Evolutionary conservation across 2,797 vertebrate genomes (phyloP).

Genomic region (Austrolebias charrua): DNA sequence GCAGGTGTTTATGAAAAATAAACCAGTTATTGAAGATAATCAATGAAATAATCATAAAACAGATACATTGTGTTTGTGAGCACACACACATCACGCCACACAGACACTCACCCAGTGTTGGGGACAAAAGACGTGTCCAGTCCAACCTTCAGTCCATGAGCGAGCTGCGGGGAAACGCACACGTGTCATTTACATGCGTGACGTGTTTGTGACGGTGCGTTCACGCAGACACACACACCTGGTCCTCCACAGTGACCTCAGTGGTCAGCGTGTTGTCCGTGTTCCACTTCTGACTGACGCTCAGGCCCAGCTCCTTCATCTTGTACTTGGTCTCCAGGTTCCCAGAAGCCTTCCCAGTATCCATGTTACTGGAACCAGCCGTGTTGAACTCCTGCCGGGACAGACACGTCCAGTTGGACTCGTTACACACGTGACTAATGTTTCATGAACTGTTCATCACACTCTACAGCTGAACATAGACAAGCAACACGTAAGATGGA

Average conservation of each 20-base stretch:
- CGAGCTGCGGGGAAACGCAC: slow-evolving; percentile 77
- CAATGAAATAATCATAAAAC: too few species aligned
- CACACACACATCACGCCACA: too few species aligned
- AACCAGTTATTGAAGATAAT: too few species aligned
- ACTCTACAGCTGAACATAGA: too few species aligned
- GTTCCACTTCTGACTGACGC: slow-evolving; percentile 94
- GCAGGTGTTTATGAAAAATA: too few species aligned
- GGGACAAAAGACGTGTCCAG: slow-evolving; percentile 95
- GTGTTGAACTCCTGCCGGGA: slow-evolving; percentile 87
- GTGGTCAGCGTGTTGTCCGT: slow-evolving; percentile 91
- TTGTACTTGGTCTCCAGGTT: slow-evolving; percentile 96
- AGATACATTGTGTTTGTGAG: too few species aligned
- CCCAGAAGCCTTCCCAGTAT: slow-evolving; percentile 90
- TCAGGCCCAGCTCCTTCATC: slow-evolving; percentile 87
- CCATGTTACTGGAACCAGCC: slow-evolving; percentile 88
- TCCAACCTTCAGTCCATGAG: slow-evolving; percentile 88
- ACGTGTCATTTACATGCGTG: not conserved
- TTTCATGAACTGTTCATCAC: too few species aligned
- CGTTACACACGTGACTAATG: too few species aligned
- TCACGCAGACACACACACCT: too few species aligned
- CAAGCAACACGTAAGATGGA: too few species aligned
- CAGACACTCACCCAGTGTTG: slow-evolving; percentile 88
- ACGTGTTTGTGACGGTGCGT: not conserved
- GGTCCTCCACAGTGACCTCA: slow-evolving; percentile 89
- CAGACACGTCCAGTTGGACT: not conserved